These are phyloP conservation scores for Pachycephus smyrnensis DNA, from an alignment of 2,888 invertebrate genomes.

Conservation along the genomic window DNA sequence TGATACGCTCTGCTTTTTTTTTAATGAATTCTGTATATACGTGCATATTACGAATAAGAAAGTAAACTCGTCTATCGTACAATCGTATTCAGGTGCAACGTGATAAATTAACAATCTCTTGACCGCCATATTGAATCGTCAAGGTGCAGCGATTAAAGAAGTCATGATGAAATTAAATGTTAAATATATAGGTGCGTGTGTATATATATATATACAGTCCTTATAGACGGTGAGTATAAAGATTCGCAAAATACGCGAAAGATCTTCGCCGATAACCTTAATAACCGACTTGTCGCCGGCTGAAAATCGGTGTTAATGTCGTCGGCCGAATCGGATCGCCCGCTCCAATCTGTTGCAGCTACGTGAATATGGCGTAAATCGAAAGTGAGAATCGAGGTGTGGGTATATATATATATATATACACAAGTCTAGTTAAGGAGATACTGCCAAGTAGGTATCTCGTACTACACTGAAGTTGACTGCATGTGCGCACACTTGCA, in stretches of 20 bases:
- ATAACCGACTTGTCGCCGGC: conserved; percentile 30
- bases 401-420: conserved; percentile 24
- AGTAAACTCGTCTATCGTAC: background rate
- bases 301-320: conserved; percentile 22
- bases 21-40: background rate
- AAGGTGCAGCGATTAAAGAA: background rate
- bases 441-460: conserved; percentile 46
- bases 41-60: background rate
- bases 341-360: background rate
- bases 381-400: conserved; percentile 49
- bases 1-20: background rate
- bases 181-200: background rate
- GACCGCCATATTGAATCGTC: background rate
- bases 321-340: background rate
- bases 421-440: conserved; percentile 48
- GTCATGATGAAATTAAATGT: background rate
- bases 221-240: background rate
- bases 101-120: background rate
- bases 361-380: conserved; percentile 42
- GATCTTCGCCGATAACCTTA: conserved; percentile 29
- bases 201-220: no score
- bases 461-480: conserved; percentile 7
- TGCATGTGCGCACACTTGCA: background rate
- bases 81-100: background rate
- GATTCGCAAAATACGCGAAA: background rate